Base-by-base conservation (phyloP, 2,888 invertebrate species). In the Drepana falcataria region DNA sequence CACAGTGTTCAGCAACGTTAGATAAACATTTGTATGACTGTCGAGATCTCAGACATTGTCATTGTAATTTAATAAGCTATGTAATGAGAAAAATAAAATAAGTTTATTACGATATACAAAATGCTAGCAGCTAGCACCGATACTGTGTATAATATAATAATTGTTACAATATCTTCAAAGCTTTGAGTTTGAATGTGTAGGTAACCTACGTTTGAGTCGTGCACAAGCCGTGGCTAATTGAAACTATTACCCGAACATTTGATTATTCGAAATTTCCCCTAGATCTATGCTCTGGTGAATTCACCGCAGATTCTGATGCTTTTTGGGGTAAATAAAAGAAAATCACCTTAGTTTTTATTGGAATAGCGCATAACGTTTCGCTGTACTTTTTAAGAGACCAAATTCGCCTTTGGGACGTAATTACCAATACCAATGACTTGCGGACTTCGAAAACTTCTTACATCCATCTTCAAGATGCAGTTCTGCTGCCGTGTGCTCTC, bases 171-270 rank as follows among this genome's bases (percentile, higher is more conserved):
- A 9, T 44, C 55, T 58, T 58, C 52, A 56, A 59, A 54, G 55
- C 59, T 52, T 59, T 57, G 41, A 34, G 49, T 59, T 64, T 49
- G 56, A 62, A 53, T 54, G 40, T 51, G 40, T 51, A 58, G 48
- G 57, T 59, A 63, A 72, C 69, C 64, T 63, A 56, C 57, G 56
- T 64, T 67, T 59, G 56, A 61, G 48, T 52, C 37, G 59, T 61
- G 63, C 68, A 69, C 66, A 70, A 72, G 65, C 68, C 60, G 57
- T 60, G 56, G 57, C 65, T 76, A 77, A 81, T 80, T 75, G 72
- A 77, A 81, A 75, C 79, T 79, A 75, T 77, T 78, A 69, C 69
- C 59, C 55, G 62, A 69, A 70, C 60, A 64, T 71, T 71, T 59
- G 54, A 55, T 21, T 21, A 21, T 21, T 21, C 21, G 0, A 58